These are phyloP conservation scores for Eufriesea mexicana DNA, from an alignment of 1,140 invertebrate species.

Conservation along the genomic window DNA sequence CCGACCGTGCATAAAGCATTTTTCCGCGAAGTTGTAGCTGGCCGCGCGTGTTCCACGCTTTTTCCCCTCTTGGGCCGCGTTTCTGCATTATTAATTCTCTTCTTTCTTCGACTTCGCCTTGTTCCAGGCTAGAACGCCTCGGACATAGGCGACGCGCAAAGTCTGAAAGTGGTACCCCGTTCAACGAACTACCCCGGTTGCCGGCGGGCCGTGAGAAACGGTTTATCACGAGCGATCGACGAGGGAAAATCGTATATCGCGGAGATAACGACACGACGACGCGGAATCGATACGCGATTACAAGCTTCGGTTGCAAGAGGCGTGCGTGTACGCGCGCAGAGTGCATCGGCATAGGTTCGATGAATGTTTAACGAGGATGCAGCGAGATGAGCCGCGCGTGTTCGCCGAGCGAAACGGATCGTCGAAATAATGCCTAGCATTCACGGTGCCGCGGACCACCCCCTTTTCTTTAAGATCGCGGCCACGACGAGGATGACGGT, in stretches of 20 bases:
- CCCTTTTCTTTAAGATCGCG: constrained; percentile 36
- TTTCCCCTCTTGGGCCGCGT: neutral
- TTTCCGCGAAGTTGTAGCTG: constrained; percentile 8
- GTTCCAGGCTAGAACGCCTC: neutral
- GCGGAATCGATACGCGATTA: constrained; percentile 61
- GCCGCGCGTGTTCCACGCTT: constrained; percentile 12
- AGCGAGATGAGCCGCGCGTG: neutral
- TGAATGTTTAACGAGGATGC: constrained; percentile 58
- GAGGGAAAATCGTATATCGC: neutral
- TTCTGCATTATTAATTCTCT: constrained; percentile 48
- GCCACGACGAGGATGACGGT: constrained; percentile 44
- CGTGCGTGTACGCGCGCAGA: constrained; percentile 24
- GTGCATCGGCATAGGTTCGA: constrained; percentile 6
- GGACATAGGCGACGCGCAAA: neutral
- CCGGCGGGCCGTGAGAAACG: constrained; percentile 9
- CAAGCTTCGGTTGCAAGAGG: constrained; percentile 47
- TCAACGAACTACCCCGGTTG: neutral
- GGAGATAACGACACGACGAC: constrained; percentile 23
- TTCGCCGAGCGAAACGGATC: constrained; percentile 13
- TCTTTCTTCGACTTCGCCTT: constrained; percentile 12
- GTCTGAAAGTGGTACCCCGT: neutral
- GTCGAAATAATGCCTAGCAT: constrained; percentile 53
- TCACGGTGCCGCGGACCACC: constrained; percentile 47
- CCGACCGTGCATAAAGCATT: constrained; percentile 9
- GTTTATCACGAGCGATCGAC: constrained; percentile 1